A percentile compares a stretch with the other conserved stretches of the same genome.
Conservation (phyloP, 1,140 invertebrate genomes). For the Hesperophylax magnus region DNA sequence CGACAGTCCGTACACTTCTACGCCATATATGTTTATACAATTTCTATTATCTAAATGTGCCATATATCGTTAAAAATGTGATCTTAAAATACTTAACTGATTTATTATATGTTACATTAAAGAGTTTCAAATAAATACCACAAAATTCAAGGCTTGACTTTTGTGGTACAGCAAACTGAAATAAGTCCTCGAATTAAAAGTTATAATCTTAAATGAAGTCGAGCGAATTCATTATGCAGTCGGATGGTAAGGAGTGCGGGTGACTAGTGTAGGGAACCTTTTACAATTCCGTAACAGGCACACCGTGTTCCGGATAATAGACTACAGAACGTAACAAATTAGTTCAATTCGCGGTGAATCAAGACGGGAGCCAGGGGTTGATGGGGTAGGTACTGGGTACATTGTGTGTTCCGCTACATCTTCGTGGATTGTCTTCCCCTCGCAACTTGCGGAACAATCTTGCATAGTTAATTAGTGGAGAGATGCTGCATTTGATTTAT, state of each 20-base stretch:
- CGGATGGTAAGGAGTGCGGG: no score
- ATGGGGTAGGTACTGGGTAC: no score
- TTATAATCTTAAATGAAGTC: not conserved
- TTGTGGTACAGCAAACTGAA: not conserved
- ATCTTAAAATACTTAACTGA: no score
- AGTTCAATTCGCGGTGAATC: constrained; percentile 56
- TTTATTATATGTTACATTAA: no score
- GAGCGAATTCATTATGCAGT: constrained; percentile 16
- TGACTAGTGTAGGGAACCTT: not conserved
- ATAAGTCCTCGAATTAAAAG: not conserved
- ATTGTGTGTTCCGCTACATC: not conserved
- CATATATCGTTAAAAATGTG: no score
- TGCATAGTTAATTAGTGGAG: no score
- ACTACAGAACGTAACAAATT: constrained; percentile 53
- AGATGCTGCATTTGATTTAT: no score
- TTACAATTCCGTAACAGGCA: constrained; percentile 25
- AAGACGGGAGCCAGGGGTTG: not conserved
- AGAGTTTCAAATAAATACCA: no score
- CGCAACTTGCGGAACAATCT: constrained; percentile 21
- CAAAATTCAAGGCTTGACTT: no score
- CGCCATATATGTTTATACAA: no score
- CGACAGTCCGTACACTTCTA: no score
- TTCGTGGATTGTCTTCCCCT: constrained; percentile 45
- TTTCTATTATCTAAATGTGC: no score
- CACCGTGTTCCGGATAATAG: constrained; percentile 42